Conservation (phyloP, 2,888 invertebrate species). For the Latrodectus elegans region DNA sequence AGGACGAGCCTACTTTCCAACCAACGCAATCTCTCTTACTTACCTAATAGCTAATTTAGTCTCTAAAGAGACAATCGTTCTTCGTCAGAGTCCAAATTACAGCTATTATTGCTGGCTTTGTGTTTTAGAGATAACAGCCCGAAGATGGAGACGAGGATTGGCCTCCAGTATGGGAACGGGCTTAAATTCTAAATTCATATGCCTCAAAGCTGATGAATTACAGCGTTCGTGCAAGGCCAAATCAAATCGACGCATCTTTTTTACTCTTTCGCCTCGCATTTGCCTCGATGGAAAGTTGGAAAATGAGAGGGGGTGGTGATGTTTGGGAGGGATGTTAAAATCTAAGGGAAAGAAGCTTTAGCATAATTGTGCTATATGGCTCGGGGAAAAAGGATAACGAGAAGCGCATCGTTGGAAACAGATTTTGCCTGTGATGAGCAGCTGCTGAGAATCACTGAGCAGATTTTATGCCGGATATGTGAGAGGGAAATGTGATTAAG, state of each 20-base stretch:
- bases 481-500: too few species aligned
- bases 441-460: too few species aligned
- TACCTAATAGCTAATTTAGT: conserved; percentile 61
- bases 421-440: too few species aligned
- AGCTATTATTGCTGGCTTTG: conserved; percentile 63
- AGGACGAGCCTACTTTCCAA: conserved; percentile 20
- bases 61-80: conserved; percentile 64
- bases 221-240: conserved; percentile 15
- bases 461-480: too few species aligned
- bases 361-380: conserved; percentile 2
- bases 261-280: conserved; percentile 21
- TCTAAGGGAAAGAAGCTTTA: not conserved
- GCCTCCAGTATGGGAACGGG: conserved; percentile 29
- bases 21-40: conserved; percentile 47
- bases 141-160: conserved; percentile 29
- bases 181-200: conserved; percentile 38
- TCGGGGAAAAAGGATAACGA: not conserved
- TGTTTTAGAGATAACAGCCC: conserved; percentile 55
- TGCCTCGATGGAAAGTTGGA: conserved; percentile 1
- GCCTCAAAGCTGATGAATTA: conserved; percentile 61
- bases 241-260: not conserved
- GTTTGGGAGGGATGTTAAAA: not conserved
- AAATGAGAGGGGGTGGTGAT: not conserved
- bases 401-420: not conserved
- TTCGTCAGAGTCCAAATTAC: conserved; percentile 64